These are phyloP conservation scores for Acleris literana DNA, from an alignment of 2,888 invertebrate genomes.

Conservation along the genomic window DNA sequence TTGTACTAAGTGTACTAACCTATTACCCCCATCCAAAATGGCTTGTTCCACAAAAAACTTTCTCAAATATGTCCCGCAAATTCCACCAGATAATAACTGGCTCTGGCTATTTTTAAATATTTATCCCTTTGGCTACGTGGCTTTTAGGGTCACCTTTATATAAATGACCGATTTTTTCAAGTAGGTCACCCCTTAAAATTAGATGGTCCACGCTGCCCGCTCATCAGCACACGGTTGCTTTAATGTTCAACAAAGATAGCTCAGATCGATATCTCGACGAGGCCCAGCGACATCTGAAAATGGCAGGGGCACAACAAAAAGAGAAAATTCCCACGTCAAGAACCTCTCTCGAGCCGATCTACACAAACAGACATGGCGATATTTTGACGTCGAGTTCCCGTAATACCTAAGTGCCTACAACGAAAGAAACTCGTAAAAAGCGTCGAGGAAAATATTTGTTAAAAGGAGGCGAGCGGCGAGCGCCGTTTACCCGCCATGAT, in stretches of 20 bases:
- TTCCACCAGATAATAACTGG: neutral
- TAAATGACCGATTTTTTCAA: slow-evolving; percentile 68
- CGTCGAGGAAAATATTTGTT: slow-evolving; percentile 58
- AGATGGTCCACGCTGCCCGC: slow-evolving; percentile 54
- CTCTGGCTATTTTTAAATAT: slow-evolving; percentile 25
- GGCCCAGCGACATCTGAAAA: slow-evolving; percentile 48
- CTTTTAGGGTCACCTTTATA: slow-evolving; percentile 47
- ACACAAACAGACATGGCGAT: slow-evolving; percentile 30
- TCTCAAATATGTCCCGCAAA: too few species aligned
- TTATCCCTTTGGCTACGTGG: slow-evolving; percentile 6
- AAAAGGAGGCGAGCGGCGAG: slow-evolving; percentile 51
- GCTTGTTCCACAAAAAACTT: too few species aligned
- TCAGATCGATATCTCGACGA: slow-evolving; percentile 62
- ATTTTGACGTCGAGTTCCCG: slow-evolving; percentile 47
- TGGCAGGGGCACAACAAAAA: slow-evolving; percentile 46
- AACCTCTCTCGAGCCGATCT: slow-evolving; percentile 12
- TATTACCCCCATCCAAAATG: too few species aligned
- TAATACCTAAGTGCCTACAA: slow-evolving; percentile 49
- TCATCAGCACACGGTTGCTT: slow-evolving; percentile 57
- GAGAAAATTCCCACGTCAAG: slow-evolving; percentile 30
- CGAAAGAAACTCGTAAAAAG: slow-evolving; percentile 57
- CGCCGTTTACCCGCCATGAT: slow-evolving; percentile 57
- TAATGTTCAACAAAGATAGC: slow-evolving; percentile 64
- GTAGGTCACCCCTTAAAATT: slow-evolving; percentile 74
- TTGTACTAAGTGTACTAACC: too few species aligned